Conservation (phyloP, 2,797 vertebrate genomes). For the Masticophis lateralis region DNA sequence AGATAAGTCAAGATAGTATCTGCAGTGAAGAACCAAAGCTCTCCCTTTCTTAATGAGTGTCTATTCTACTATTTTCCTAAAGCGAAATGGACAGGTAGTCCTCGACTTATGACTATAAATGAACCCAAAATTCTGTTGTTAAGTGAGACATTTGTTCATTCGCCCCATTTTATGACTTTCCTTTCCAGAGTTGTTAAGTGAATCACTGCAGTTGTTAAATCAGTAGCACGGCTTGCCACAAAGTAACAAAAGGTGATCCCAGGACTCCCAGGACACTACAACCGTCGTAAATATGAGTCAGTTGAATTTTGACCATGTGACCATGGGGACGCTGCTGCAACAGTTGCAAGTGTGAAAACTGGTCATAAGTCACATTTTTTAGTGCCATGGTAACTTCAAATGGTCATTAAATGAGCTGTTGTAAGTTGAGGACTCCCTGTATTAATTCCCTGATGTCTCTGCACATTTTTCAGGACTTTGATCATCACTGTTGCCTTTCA, state of each 20-base stretch:
- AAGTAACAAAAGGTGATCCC: background rate
- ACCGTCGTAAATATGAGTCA: background rate
- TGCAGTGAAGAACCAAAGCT: background rate
- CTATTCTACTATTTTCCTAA: background rate
- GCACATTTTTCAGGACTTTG: background rate
- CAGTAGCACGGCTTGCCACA: background rate
- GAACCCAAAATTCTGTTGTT: too few relatives aligned
- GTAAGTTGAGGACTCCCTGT: background rate
- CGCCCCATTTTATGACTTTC: too few relatives aligned
- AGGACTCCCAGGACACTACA: background rate
- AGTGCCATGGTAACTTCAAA: background rate
- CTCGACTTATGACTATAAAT: too few relatives aligned
- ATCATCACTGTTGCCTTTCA: background rate
- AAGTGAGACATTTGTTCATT: too few relatives aligned
- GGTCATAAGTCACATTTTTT: background rate
- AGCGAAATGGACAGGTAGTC: background rate
- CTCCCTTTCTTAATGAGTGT: background rate
- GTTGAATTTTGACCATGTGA: background rate
- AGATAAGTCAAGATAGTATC: background rate
- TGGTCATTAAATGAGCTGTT: background rate
- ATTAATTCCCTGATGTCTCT: background rate
- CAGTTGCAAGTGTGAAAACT: background rate
- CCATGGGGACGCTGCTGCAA: background rate
- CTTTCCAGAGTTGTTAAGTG: background rate
- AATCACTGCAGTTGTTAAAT: background rate